These are phyloP conservation scores for Scaptomyza reducta DNA, from an alignment of 2,888 invertebrate species.

Conservation along the genomic window DNA sequence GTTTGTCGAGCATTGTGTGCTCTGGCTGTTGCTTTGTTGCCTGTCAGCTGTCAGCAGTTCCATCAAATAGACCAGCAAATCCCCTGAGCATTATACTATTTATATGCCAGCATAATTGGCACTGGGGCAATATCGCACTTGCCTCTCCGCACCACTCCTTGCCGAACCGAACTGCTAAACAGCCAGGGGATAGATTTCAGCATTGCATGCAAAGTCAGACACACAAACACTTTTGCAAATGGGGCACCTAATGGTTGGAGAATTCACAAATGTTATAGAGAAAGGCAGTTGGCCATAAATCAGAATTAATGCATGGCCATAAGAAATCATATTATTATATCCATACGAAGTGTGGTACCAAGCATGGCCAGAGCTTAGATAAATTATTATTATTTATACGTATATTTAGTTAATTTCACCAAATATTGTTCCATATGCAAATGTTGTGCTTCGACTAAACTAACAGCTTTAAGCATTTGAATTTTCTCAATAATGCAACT, in stretches of 20 bases:
- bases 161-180: constrained; percentile 5
- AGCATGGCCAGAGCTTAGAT: constrained; percentile 7
- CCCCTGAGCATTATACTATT: constrained; percentile 50
- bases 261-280: constrained; percentile 8
- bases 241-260: constrained; percentile 14
- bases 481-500: too few species aligned
- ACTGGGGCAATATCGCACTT: constrained; percentile 5
- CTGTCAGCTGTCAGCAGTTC: constrained; percentile 42
- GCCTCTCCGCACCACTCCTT: not conserved
- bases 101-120: constrained; percentile 51
- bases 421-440: constrained; percentile 4
- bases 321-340: constrained; percentile 47
- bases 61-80: constrained; percentile 51
- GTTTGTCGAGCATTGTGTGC: constrained; percentile 3
- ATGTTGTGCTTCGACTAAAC: not conserved
- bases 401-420: constrained; percentile 21
- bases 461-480: too few species aligned
- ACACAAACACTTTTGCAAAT: constrained; percentile 31
- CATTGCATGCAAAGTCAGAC: constrained; percentile 41
- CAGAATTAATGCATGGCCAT: constrained; percentile 42
- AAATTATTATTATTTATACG: constrained; percentile 42
- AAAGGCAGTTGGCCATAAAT: constrained; percentile 51
- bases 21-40: constrained; percentile 16
- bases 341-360: not conserved
- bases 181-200: constrained; percentile 34